Base-by-base conservation (phyloP, 2,888 invertebrate genomes). In the Baronia brevicornis region DNA sequence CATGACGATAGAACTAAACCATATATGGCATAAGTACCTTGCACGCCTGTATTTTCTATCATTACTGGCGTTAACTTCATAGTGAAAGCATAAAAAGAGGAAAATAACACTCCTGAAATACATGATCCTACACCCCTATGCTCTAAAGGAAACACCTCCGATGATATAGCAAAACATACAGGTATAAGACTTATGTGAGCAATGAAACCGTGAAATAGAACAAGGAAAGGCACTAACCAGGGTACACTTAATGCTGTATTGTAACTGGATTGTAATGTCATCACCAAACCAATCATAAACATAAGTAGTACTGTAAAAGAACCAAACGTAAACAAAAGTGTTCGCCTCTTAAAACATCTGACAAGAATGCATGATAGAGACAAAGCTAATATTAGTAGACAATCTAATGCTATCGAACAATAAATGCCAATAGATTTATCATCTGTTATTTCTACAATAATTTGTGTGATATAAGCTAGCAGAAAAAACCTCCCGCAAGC, bases 81-180 rank as follows among this genome's bases (percentile, higher is more conserved):
- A 5, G 23, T 23, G 2, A 11, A 10, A 9, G 23, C 23, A 11
- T 23, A 23, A 9, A 23, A 5, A 11, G 11, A 3, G 3, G 23
- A 12, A 5, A 6, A 23, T 2, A 11, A 11, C 6, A 23, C 11
- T 11, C 23, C 23, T 2, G 23, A 9, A 11, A 11, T n/a, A 23
- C 10, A 23, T 5, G 23, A 3, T 3, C 23, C 10, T n/a, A 23
- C 5, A 3, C 23, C 23, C 11, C 12, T 23, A 12, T 10, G 2
- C 23, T 23, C 54, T 6, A 62, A 39, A 12, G 62, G 58, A 33
- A 55, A 51, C 12, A 60, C 36, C 43, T 63, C 62, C 0, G 53
- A 47, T n/a, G 44, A 26, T 9, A 61, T 15, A 1, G 46, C 32
- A 44, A 47, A 60, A 5, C 43, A 28, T 1, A 58, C 28, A 3